Evolutionary conservation across 1,140 invertebrate species (phyloP).

Genomic region (Cyclargus thomasi): DNA sequence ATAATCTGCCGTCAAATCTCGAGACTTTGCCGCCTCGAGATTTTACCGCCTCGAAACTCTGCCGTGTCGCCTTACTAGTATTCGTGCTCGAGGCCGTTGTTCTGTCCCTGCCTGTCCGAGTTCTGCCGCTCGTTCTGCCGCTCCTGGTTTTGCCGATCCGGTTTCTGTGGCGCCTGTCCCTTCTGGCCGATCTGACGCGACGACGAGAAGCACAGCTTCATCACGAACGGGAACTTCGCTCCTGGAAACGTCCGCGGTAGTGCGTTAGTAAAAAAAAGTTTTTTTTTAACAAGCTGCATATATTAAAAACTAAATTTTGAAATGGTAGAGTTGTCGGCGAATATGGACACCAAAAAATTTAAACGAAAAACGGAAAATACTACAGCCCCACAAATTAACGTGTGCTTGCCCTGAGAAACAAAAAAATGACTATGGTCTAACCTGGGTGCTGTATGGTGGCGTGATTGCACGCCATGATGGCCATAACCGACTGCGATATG

Average conservation of each 20-base stretch:
- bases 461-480: conserved; percentile 96
- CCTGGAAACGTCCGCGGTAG: conserved; percentile 76
- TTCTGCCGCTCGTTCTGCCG: conserved; percentile 26
- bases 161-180: conserved; percentile 36
- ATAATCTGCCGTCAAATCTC: not conserved
- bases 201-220: conserved; percentile 96
- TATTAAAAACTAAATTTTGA: too few relatives aligned
- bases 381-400: too few relatives aligned
- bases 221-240: conserved; percentile 96
- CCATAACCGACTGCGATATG: conserved; percentile 92
- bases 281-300: too few relatives aligned
- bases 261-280: not conserved
- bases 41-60: not conserved
- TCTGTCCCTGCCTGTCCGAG: conserved; percentile 41
- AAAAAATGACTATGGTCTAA: conserved; percentile 30
- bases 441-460: conserved; percentile 91
- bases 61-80: conserved; percentile 58
- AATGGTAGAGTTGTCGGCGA: too few relatives aligned
- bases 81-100: conserved; percentile 61
- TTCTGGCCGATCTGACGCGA: conserved; percentile 83
- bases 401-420: too few relatives aligned
- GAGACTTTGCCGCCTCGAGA: not conserved
- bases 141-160: conserved; percentile 27
- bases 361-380: too few relatives aligned
- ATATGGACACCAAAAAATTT: too few relatives aligned